Base-by-base conservation (phyloP, 2,797 vertebrate species). In the Halcyon chelicuti region DNA sequence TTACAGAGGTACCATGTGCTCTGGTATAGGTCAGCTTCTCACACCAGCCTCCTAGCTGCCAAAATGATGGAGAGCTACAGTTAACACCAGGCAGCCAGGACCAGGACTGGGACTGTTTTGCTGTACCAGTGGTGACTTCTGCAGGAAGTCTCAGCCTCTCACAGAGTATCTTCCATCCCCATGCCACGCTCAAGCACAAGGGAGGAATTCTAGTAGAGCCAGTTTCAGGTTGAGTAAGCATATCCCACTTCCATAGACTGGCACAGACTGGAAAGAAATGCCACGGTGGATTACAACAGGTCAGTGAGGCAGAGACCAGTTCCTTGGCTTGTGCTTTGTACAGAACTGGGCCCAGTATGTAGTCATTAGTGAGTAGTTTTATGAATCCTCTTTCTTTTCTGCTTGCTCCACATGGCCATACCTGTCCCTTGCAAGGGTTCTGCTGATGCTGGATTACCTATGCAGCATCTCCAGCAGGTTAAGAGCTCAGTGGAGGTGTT, bases 381-480 rank as follows among this genome's bases (percentile, higher is more conserved):
- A 71, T 22, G 87, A 86, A 68, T 88, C 49, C 28, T 88, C 25
- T 90, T 51, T 93, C 52, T 44, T 84, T 93, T 92, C 58, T 88
- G 62, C 33, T 78, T 88, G 37, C 12, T 75, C 44, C 68, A 67
- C 35, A 68, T 83, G 81, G 49, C 55, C 21, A 9, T 33, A 14
- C 14, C 49, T 79, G 63, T 42, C 54, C 52, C 44, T 86, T 86
- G 67, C 14, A 68, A 71, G 62, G 44, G 39, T 83, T 54, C 66
- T 77, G 55, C 57, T 90, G 76, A 28, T 80, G 40, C 65, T 94
- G 62, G 46, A 65, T 74, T 86, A 81, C 40, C 49, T 77, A 9
- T 49, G 42, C 71, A 84, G 26, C 26, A 29, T 55, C 62, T 84
- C 35, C 35, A 75, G 73, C 28, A 72, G 42, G 6, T 70, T 65